Evolutionary conservation across 2,797 vertebrate species (phyloP).

Genomic region (Poeciliopsis gracilis): DNA sequence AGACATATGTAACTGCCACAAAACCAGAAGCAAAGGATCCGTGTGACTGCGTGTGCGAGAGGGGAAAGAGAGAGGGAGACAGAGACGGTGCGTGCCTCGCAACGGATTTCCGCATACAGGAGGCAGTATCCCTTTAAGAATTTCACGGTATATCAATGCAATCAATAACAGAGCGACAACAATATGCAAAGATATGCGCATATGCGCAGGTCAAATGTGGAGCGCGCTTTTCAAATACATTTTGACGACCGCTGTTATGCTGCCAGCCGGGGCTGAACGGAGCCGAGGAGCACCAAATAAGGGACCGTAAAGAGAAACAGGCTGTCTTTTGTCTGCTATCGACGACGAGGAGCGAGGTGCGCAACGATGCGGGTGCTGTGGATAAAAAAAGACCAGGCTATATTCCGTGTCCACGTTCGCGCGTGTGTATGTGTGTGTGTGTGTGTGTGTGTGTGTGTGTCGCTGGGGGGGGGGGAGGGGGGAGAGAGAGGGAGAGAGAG

Average conservation of each 20-base stretch:
- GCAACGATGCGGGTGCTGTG: slow-evolving; percentile 82
- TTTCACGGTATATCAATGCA: slow-evolving; percentile 83
- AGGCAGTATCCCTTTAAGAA: slow-evolving; percentile 81
- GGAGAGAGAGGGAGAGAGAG: no score
- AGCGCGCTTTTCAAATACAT: slow-evolving; percentile 84
- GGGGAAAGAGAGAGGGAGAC: not conserved
- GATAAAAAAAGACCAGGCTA: slow-evolving; percentile 77
- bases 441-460: no score
- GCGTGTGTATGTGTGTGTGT: no score
- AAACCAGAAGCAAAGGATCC: slow-evolving; percentile 17
- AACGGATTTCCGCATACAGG: slow-evolving; percentile 74
- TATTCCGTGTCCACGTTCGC: slow-evolving; percentile 59
- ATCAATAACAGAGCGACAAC: slow-evolving; percentile 84
- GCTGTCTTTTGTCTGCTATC: slow-evolving; percentile 89
- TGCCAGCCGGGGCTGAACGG: slow-evolving; percentile 70
- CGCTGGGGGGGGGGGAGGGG: no score
- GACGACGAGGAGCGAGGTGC: slow-evolving; percentile 85
- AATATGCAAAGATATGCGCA: slow-evolving; percentile 85
- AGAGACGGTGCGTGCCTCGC: slow-evolving; percentile 42
- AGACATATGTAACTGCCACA: slow-evolving; percentile 18
- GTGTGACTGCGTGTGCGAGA: slow-evolving; percentile 8
- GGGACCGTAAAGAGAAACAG: slow-evolving; percentile 68
- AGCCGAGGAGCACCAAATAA: slow-evolving; percentile 33
- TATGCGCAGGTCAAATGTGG: slow-evolving; percentile 84
- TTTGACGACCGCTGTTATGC: slow-evolving; percentile 82